Conservation (phyloP, 2,113 vertebrate species). For the Cyphomyrus plagiostoma region DNA sequence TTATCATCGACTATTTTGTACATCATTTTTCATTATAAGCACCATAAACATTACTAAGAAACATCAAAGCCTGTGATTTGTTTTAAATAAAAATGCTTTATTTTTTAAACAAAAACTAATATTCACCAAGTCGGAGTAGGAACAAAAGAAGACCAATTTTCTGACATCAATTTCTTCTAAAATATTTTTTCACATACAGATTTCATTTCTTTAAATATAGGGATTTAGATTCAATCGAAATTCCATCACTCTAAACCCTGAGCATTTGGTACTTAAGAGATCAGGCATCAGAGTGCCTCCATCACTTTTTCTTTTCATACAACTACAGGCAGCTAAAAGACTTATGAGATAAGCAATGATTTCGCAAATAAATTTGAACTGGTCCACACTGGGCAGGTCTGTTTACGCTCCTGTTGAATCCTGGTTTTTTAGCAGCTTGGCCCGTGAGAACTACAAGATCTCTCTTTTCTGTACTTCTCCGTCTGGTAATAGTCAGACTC, state of each 20-base stretch:
- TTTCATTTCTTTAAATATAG: background rate
- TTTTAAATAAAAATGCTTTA: background rate
- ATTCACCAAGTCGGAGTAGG: background rate
- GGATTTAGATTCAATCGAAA: background rate
- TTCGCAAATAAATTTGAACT: background rate
- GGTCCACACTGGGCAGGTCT: background rate
- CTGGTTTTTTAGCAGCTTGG: background rate
- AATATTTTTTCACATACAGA: background rate
- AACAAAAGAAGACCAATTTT: background rate
- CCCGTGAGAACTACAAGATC: background rate
- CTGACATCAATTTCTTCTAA: background rate
- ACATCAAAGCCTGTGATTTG: background rate
- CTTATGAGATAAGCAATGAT: background rate
- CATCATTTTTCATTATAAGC: background rate
- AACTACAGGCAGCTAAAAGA: background rate
- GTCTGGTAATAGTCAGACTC: conserved; percentile 86
- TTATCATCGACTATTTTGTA: background rate
- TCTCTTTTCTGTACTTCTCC: conserved; percentile 64
- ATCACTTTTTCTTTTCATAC: background rate
- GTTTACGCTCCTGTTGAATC: background rate
- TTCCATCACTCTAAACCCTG: background rate
- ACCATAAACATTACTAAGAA: background rate
- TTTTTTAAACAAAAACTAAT: background rate
- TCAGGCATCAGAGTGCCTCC: background rate
- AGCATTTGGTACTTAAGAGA: background rate